phyloP scores from a whole-genome alignment of 2,797 vertebrate genomes.

The Naso thynnoides region DNA sequence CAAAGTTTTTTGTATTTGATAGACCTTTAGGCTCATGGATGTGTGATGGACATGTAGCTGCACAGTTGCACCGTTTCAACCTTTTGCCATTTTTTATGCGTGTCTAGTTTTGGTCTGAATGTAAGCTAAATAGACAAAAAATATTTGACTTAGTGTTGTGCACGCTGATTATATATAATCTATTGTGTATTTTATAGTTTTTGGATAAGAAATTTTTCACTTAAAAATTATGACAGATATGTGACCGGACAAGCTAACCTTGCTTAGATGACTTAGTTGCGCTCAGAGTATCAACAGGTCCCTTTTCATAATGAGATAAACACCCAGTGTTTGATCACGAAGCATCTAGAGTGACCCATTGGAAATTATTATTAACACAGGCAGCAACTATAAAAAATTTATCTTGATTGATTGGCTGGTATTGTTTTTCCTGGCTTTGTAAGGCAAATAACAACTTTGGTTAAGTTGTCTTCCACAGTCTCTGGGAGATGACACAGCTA shows the following conservation, averaged over 20 bases:
- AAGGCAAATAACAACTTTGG: constrained; percentile 57
- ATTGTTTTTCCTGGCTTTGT: constrained; percentile 46
- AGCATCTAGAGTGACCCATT: constrained; percentile 20
- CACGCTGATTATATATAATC: not conserved
- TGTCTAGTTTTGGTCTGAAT: not conserved
- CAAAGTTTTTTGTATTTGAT: not conserved
- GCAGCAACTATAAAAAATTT: constrained; percentile 16
- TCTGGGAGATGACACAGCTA: constrained; percentile 63
- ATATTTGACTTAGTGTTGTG: not conserved
- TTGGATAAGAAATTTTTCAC: not conserved
- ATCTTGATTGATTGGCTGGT: constrained; percentile 22
- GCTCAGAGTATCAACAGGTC: constrained; percentile 43
- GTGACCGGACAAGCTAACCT: not conserved
- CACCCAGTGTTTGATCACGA: constrained; percentile 8
- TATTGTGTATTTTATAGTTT: not conserved
- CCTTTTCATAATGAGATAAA: constrained; percentile 39
- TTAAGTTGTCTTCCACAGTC: constrained; percentile 58
- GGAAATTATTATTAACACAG: constrained; percentile 23
- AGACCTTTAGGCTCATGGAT: not conserved
- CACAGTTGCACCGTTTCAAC: not conserved
- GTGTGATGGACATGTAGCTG: not conserved
- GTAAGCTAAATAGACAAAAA: not conserved
- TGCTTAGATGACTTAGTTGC: not conserved
- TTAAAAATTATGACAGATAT: not conserved
- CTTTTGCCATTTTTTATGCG: not conserved